A percentile compares a stretch with the other conserved stretches of the same genome.
Evolutionary conservation across 2,113 vertebrate genomes (phyloP).

Genomic region (Rhabdomys dilectus): DNA sequence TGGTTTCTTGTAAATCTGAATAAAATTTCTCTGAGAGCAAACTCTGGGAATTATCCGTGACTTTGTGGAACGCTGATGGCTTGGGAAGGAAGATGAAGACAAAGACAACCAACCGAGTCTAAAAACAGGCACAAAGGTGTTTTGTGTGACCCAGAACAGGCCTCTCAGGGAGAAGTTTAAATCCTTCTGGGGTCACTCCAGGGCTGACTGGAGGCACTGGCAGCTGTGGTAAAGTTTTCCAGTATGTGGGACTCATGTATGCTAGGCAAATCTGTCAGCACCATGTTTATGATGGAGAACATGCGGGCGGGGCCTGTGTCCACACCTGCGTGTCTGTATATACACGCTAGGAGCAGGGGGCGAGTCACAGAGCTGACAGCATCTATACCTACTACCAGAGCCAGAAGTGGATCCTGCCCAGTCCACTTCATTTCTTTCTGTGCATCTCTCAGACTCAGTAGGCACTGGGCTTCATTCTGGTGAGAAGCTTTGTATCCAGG

Average conservation of each 20-base stretch:
- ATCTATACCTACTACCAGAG: rapidly evolving
- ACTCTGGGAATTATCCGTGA: neutral
- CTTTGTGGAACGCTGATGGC: rapidly evolving
- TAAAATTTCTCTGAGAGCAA: constrained; percentile 78
- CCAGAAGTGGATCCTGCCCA: rapidly evolving
- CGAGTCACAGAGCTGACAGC: rapidly evolving
- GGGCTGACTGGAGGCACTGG: rapidly evolving
- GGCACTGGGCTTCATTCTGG: rapidly evolving
- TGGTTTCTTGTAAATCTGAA: constrained; percentile 74
- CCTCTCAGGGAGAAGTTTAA: rapidly evolving
- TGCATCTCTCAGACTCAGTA: rapidly evolving
- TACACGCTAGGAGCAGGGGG: rapidly evolving
- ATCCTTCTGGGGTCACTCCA: neutral
- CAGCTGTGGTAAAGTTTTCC: too few species aligned
- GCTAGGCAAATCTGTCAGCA: neutral
- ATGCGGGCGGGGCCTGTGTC: neutral
- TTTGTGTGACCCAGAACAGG: rapidly evolving
- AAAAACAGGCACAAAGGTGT: rapidly evolving
- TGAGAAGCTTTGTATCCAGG: rapidly evolving
- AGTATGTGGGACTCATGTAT: neutral
- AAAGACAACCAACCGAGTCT: rapidly evolving
- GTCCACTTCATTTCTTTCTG: too few species aligned
- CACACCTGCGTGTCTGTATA: neutral
- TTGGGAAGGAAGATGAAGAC: neutral
- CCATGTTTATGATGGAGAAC: neutral